Evolutionary conservation across 2,113 vertebrate species (phyloP).

Genomic region (Mirza zaza): DNA sequence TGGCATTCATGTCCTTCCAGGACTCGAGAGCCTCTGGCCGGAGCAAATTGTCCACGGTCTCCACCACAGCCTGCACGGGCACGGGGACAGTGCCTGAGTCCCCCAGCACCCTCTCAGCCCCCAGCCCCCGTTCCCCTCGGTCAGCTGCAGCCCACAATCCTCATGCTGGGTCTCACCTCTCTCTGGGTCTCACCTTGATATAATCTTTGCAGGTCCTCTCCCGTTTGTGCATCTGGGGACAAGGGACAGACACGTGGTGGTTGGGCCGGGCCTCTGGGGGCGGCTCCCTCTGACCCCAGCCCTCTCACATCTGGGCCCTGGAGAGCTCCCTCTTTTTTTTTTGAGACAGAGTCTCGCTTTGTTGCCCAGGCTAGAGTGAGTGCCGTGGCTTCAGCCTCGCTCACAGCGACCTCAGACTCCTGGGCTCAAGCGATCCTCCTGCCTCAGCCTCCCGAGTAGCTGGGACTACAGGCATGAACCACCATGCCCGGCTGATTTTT

Average conservation of each 20-base stretch:
- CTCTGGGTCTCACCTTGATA: slow-evolving; percentile 89
- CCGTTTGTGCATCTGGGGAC: slow-evolving; percentile 91
- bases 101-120: neutral
- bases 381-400: too few species aligned
- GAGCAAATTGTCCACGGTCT: slow-evolving; percentile 94
- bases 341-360: too few species aligned
- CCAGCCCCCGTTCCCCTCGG: neutral
- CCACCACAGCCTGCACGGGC: slow-evolving; percentile 89
- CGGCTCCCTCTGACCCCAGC: fast-evolving
- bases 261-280: neutral
- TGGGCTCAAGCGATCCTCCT: too few species aligned
- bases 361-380: too few species aligned
- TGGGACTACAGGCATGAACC: too few species aligned
- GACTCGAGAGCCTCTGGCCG: slow-evolving; percentile 91
- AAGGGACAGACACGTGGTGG: neutral
- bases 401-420: too few species aligned
- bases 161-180: slow-evolving; percentile 84
- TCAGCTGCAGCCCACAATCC: neutral
- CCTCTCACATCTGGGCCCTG: neutral
- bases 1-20: slow-evolving; percentile 95
- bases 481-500: too few species aligned
- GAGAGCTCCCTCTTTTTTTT: fast-evolving
- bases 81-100: neutral
- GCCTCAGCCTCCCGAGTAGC: too few species aligned
- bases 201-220: slow-evolving; percentile 94